Base-by-base conservation (phyloP, 2,888 invertebrate genomes). In the Drosophila macrospina region DNA sequence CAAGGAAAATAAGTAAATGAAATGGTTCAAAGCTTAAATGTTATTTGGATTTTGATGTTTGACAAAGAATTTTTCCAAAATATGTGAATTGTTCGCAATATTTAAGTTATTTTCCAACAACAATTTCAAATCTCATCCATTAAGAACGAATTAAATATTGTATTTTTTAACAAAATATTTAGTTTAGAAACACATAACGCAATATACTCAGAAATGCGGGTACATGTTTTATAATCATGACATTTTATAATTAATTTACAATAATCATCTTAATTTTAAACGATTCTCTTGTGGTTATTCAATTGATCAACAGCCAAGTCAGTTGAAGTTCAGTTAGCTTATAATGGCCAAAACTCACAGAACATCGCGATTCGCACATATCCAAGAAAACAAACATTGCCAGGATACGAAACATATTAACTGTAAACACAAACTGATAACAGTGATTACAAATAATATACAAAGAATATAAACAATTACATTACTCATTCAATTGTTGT, bases 361-460 rank as follows among this genome's bases (percentile, higher is more conserved):
- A 54, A 54, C 54, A 62, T 62, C 15, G 39, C 61, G 37, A 61
- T 37, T 54, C 54, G 54, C 61, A 62, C 61, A 62, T 62, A 62
- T 62, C 61, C 61, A 47, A 30, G 48, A 57, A 63, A 28, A 54
- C 59, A 50, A 66, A 71, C 82, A 79, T 85, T 82, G 80, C 85
- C 85, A 82, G 85, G 61, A 72, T 66, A 67, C 39, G 60, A 64
- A 67, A 66, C 65, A 74, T 70, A 74, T 69, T 50, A 45, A 60
- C 36, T 15, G 15, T 45, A 45, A 16, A 30, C 16, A 47, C 45
- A 47, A 47, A 47, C 30, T 47, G 47, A 70, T 42, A 61, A 60
- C 42, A 50, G 47, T 51, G 34, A 61, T 59, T 39, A 52, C 41
- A 52, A 37, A 59, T 37, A 63, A 8, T 8, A 52, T 5, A 30